These are phyloP conservation scores for Bombus sylvicola DNA, from an alignment of 1,140 invertebrate genomes.

Conservation along the genomic window DNA sequence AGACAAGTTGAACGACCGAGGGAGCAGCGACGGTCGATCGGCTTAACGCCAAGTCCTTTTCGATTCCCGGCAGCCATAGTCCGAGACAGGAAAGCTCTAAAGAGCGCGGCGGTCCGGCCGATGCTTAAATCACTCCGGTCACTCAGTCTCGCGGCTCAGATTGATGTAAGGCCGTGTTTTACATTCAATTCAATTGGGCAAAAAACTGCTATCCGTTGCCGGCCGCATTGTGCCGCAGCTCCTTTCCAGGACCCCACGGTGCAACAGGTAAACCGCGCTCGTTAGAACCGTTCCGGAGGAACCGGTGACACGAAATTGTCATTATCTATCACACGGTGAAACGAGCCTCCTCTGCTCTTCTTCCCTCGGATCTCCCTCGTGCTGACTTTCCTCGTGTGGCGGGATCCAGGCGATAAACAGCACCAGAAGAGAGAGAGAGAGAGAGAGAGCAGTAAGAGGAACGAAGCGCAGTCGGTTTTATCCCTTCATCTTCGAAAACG, in stretches of 20 bases:
- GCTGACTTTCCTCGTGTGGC: background rate
- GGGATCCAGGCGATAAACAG: background rate
- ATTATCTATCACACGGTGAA: slow-evolving; percentile 65
- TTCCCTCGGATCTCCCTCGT: background rate
- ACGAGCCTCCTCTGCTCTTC: background rate
- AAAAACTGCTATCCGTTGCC: slow-evolving; percentile 79
- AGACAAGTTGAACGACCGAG: slow-evolving; percentile 32
- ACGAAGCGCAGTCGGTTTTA: background rate
- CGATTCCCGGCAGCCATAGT: slow-evolving; percentile 29
- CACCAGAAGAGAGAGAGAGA: background rate
- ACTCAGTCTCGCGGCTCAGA: slow-evolving; percentile 81
- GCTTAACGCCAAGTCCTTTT: slow-evolving; percentile 40
- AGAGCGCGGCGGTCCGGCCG: slow-evolving; percentile 67
- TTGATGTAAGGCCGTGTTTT: slow-evolving; percentile 83
- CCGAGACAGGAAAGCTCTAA: slow-evolving; percentile 68
- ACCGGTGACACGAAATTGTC: slow-evolving; percentile 66
- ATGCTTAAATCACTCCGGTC: slow-evolving; percentile 81
- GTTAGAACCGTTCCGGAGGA: slow-evolving; percentile 58
- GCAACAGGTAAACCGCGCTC: slow-evolving; percentile 57
- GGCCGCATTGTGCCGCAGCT: slow-evolving; percentile 67
- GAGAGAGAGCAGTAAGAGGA: background rate
- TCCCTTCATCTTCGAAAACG: slow-evolving; percentile 40
- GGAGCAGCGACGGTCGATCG: background rate
- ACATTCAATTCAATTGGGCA: slow-evolving; percentile 83
- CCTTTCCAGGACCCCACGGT: slow-evolving; percentile 56